A percentile compares a stretch with the other conserved stretches of the same genome.
These are phyloP conservation scores for Ahaetulla prasina DNA, from an alignment of 2,113 vertebrate genomes.

Conservation along the genomic window DNA sequence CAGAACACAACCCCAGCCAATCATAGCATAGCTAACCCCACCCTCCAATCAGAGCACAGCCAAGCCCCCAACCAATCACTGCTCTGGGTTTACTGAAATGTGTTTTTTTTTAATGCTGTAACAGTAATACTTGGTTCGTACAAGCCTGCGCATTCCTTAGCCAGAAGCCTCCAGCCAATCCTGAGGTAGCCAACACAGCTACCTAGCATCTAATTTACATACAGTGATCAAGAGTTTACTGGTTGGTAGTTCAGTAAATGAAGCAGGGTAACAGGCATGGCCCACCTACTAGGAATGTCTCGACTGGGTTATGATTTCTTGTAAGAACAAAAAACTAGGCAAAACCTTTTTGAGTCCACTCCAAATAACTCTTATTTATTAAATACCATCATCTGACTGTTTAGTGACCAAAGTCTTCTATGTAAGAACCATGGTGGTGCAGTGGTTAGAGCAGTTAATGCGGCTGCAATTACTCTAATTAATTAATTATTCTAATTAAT, in stretches of 20 bases:
- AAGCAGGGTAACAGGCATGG: neutral
- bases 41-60: too few relatives aligned
- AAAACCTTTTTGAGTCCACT: neutral
- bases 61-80: too few relatives aligned
- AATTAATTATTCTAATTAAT: too few relatives aligned
- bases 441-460: too few relatives aligned
- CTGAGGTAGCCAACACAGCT: neutral
- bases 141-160: neutral
- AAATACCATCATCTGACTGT: neutral
- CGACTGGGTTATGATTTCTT: neutral
- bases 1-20: too few relatives aligned
- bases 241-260: neutral
- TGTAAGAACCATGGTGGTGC: too few relatives aligned
- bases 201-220: neutral
- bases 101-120: neutral
- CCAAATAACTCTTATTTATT: neutral
- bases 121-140: neutral
- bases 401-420: neutral
- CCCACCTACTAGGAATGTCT: neutral
- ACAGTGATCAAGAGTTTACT: neutral
- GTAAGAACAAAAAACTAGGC: neutral
- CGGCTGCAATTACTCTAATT: too few relatives aligned
- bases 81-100: neutral
- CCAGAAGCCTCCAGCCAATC: neutral
- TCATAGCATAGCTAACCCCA: too few relatives aligned